Conservation (phyloP, 2,797 vertebrate species). For the Taeniopygia guttata region DNA sequence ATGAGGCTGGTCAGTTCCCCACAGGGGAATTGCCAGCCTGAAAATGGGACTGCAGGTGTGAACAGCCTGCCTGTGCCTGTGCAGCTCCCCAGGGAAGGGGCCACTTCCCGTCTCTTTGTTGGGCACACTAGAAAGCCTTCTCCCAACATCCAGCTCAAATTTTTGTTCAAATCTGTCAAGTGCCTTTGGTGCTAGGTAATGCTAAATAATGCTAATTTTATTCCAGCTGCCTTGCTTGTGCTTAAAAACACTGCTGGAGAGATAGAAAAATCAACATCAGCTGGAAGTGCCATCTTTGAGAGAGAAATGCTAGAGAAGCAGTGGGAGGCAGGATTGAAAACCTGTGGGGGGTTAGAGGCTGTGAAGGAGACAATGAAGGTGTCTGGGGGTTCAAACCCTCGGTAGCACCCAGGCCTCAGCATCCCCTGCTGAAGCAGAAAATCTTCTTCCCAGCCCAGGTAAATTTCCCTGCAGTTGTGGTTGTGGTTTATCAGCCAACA, state of each 20-base stretch:
- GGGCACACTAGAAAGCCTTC: neutral
- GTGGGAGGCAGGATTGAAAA: neutral
- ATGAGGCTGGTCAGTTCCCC: neutral
- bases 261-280: slow-evolving; percentile 31
- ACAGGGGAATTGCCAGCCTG: rapidly evolving
- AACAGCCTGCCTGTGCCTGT: too few relatives aligned
- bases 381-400: neutral
- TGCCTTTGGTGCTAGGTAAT: slow-evolving; percentile 29
- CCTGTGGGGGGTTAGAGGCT: neutral
- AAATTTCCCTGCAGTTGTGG: neutral
- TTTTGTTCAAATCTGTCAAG: slow-evolving; percentile 44
- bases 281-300: slow-evolving; percentile 2
- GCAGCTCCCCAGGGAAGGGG: neutral
- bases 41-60: neutral
- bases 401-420: neutral
- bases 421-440: neutral
- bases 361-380: neutral
- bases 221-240: slow-evolving; percentile 28
- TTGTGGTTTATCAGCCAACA: neutral
- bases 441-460: neutral
- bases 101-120: rapidly evolving
- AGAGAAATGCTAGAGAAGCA: slow-evolving; percentile 11
- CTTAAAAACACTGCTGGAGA: slow-evolving; percentile 17
- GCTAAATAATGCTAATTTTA: slow-evolving; percentile 58
- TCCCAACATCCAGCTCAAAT: neutral